Percentiles rank a stretch among this genome's conserved stretches.
phyloP scores from a whole-genome alignment of 2,113 vertebrate species.

The Hydrolagus affinis region DNA sequence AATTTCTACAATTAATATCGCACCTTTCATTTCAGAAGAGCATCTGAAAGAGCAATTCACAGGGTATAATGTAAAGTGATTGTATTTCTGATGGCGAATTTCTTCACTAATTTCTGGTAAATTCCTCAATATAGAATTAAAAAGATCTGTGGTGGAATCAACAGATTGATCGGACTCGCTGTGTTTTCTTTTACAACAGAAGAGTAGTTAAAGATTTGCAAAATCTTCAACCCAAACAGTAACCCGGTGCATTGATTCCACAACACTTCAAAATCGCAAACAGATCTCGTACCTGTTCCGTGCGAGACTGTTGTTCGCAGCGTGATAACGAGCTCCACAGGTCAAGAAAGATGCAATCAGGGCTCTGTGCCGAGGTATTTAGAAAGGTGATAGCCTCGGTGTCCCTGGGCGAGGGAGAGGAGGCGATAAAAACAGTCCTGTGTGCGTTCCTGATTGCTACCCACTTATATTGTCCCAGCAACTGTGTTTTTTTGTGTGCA shows the following conservation, averaged over 20 bases:
- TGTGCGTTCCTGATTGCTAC: not conserved
- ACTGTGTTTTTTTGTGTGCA: not conserved
- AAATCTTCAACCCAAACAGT: not conserved
- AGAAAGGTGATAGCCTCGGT: no score
- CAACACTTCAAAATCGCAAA: not conserved
- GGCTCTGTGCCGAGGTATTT: not conserved
- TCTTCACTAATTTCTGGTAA: no score
- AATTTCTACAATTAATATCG: no score
- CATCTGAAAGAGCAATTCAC: not conserved
- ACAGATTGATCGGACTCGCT: not conserved
- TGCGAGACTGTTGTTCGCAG: not conserved
- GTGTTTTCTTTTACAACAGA: no score
- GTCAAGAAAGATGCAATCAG: not conserved
- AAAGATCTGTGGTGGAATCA: not conserved
- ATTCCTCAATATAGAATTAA: not conserved
- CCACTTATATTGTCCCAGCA: not conserved
- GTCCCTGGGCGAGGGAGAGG: not conserved
- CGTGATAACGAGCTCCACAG: not conserved
- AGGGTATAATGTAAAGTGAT: not conserved
- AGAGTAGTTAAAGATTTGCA: not conserved
- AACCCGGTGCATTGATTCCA: not conserved
- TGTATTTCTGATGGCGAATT: not conserved
- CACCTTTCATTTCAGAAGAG: no score
- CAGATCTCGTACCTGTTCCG: no score
- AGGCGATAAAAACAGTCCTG: not conserved